These are phyloP conservation scores for Holcopasites calliopsidis DNA, from an alignment of 1,140 invertebrate genomes.

Conservation along the genomic window DNA sequence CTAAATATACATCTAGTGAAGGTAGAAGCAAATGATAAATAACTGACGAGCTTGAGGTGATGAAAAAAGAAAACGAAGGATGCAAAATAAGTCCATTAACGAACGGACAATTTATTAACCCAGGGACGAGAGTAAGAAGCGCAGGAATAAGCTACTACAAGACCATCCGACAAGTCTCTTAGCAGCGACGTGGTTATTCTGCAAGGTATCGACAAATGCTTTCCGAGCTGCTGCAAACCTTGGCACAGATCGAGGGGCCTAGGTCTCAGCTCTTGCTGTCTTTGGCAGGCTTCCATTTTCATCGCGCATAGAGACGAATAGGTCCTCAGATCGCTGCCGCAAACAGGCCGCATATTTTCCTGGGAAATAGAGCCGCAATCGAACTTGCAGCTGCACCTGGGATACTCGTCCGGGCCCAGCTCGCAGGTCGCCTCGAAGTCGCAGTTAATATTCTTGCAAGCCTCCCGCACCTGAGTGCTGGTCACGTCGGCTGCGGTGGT, in stretches of 20 bases:
- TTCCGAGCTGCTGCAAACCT: conserved; percentile 80
- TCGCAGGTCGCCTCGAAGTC: conserved; percentile 92
- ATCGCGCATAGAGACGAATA: conserved; percentile 92
- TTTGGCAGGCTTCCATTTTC: conserved; percentile 91
- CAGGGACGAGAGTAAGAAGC: neutral
- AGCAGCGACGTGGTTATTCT: no score
- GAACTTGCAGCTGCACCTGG: conserved; percentile 88
- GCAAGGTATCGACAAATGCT: neutral
- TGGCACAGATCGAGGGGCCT: conserved; percentile 90
- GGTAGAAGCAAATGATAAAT: no score
- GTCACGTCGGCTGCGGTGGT: conserved; percentile 73
- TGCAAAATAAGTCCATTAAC: no score
- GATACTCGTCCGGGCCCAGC: conserved; percentile 86
- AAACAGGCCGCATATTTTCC: conserved; percentile 85
- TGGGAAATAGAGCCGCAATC: conserved; percentile 82
- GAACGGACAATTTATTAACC: no score
- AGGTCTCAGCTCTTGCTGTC: conserved; percentile 89
- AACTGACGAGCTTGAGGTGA: no score
- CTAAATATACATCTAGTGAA: no score
- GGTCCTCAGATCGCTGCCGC: conserved; percentile 89
- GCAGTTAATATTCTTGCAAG: conserved; percentile 89
- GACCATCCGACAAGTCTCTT: no score
- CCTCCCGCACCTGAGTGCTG: conserved; percentile 81
- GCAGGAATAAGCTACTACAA: neutral
- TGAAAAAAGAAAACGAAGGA: no score